Percentiles rank a stretch among this genome's conserved stretches.
Conservation (phyloP, 2,113 vertebrate genomes). For the Gadus chalcogrammus region DNA sequence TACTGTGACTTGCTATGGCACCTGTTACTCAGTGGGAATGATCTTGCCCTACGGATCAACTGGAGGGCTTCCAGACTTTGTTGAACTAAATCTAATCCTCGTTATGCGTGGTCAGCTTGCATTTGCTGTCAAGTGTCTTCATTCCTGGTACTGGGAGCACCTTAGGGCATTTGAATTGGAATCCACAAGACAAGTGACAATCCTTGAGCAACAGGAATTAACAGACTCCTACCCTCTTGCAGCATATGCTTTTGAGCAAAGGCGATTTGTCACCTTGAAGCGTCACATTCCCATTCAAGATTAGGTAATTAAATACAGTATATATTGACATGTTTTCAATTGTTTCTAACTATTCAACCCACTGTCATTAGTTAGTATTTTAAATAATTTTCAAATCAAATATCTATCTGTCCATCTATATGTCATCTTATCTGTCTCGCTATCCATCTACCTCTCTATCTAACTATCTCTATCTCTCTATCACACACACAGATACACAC, state of each 20-base stretch:
- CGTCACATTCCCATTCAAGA: slow-evolving; percentile 13
- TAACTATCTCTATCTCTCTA: too few relatives aligned
- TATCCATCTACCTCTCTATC: too few relatives aligned
- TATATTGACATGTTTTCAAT: slow-evolving; percentile 14
- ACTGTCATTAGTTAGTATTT: slow-evolving; percentile 6
- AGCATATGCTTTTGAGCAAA: slow-evolving; percentile 18
- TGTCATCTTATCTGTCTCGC: too few relatives aligned
- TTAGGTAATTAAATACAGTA: slow-evolving; percentile 9
- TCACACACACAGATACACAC: too few relatives aligned
- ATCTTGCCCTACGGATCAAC: slow-evolving; percentile 26
- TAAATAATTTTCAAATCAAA: not conserved
- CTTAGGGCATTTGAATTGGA: slow-evolving; percentile 24
- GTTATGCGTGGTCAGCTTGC: slow-evolving; percentile 9
- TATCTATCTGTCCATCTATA: not conserved
- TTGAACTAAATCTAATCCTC: slow-evolving; percentile 21
- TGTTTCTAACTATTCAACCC: not conserved
- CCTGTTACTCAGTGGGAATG: slow-evolving; percentile 28
- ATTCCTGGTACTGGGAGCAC: slow-evolving; percentile 33
- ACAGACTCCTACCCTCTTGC: slow-evolving; percentile 15
- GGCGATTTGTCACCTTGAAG: slow-evolving; percentile 17
- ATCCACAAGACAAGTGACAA: slow-evolving; percentile 18
- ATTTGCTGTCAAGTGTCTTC: slow-evolving; percentile 28
- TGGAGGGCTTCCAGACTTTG: slow-evolving; percentile 23
- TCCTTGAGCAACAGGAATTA: slow-evolving; percentile 20
- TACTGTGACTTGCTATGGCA: slow-evolving; percentile 29